phyloP scores from a whole-genome alignment of 2,797 vertebrate species.

The Manis crassicaudata region DNA sequence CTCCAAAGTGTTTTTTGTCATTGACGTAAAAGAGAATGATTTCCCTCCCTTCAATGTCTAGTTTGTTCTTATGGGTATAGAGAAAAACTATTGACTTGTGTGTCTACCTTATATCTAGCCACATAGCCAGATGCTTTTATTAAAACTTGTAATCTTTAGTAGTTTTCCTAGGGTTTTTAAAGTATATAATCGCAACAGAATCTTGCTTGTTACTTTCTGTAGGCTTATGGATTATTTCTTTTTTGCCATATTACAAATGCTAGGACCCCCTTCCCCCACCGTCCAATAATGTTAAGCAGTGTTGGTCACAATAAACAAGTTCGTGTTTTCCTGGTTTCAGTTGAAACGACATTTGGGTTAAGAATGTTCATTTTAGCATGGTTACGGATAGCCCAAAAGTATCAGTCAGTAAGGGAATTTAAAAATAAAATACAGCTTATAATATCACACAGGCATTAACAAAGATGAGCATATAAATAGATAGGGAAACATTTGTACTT shows the following conservation, averaged over 20 bases:
- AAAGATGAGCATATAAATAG: neutral
- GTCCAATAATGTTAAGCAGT: neutral
- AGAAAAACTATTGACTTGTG: neutral
- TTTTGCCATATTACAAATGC: neutral
- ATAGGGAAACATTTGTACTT: neutral
- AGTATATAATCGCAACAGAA: neutral
- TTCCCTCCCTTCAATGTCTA: neutral
- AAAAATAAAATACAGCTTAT: neutral
- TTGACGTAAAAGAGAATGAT: neutral
- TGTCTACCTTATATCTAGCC: neutral
- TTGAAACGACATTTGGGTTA: neutral
- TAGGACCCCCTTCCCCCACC: rapidly evolving
- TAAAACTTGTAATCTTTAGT: neutral
- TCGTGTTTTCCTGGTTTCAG: neutral
- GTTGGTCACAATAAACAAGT: neutral
- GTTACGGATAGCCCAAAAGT: neutral
- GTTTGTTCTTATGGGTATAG: neutral
- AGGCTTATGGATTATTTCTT: neutral
- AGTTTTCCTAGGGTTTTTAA: neutral
- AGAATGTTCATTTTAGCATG: neutral
- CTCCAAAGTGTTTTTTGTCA: neutral
- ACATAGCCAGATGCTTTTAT: neutral
- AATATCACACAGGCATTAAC: neutral
- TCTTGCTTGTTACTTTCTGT: neutral
- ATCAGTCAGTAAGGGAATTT: neutral